phyloP scores from a whole-genome alignment of 2,113 vertebrate species.

The Pandion haliaetus region DNA sequence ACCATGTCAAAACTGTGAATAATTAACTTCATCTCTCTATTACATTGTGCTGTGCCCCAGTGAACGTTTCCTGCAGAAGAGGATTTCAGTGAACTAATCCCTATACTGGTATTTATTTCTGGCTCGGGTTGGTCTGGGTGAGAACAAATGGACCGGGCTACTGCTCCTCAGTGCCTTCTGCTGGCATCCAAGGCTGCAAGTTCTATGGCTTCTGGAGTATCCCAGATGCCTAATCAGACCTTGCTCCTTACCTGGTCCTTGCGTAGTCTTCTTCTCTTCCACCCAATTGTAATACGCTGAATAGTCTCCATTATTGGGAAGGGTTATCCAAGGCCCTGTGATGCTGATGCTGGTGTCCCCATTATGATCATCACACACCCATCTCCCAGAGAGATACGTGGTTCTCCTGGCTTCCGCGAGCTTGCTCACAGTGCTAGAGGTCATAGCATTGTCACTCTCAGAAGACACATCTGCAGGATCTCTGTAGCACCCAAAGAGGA shows the following conservation, averaged over 20 bases:
- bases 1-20: conserved; percentile 39
- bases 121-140: not conserved
- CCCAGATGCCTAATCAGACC: not conserved
- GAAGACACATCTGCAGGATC: conserved; percentile 86
- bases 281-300: conserved; percentile 95
- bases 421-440: conserved; percentile 96
- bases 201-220: not conserved
- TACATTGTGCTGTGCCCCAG: not conserved
- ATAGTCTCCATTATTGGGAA: conserved; percentile 95
- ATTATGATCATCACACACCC: conserved; percentile 97
- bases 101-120: not conserved
- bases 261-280: conserved; percentile 87
- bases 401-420: conserved; percentile 93
- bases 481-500: conserved; percentile 63
- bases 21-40: not conserved
- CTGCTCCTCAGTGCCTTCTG: not conserved
- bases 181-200: not conserved
- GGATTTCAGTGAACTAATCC: not conserved
- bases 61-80: not conserved
- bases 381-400: conserved; percentile 94
- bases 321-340: conserved; percentile 85
- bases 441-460: conserved; percentile 88
- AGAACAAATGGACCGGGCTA: accelerated
- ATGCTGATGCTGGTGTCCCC: conserved; percentile 97
- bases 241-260: conserved; percentile 86